Conservation (phyloP, 2,888 invertebrate species). For the Alentia gelatinosa region DNA sequence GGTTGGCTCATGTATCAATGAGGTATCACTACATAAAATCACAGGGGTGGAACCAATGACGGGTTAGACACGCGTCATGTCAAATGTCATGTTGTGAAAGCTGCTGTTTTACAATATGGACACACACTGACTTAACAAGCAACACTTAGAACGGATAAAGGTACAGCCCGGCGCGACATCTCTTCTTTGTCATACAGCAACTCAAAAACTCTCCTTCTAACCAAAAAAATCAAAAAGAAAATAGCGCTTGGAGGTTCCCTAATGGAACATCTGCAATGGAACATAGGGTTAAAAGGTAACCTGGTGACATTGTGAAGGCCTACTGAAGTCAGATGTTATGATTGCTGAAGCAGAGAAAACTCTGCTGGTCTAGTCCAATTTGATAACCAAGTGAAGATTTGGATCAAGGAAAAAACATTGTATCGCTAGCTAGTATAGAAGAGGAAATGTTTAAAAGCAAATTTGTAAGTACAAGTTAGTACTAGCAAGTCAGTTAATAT, state of each 20-base stretch:
- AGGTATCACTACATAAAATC: conserved; percentile 46
- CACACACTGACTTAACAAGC: conserved; percentile 45
- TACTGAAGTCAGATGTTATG: conserved; percentile 18
- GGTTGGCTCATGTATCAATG: conserved; percentile 12
- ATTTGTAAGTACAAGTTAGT: neutral
- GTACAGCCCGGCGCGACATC: conserved; percentile 42
- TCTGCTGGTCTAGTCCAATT: neutral
- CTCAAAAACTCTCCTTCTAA: neutral
- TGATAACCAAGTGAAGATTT: neutral
- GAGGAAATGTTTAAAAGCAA: conserved; percentile 20
- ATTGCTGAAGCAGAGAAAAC: conserved; percentile 6
- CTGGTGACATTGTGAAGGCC: conserved; percentile 5
- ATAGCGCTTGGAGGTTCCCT: neutral
- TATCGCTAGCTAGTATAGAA: neutral
- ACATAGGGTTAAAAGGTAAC: neutral
- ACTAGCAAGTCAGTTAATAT: conserved; percentile 4
- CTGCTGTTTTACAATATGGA: conserved; percentile 50
- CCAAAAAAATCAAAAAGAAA: too few species aligned
- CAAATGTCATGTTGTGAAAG: conserved; percentile 54
- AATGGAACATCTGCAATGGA: neutral
- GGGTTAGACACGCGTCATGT: neutral
- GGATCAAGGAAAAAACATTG: neutral
- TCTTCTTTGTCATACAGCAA: conserved; percentile 29
- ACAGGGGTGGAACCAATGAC: conserved; percentile 50
- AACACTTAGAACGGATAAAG: conserved; percentile 50